A percentile compares a stretch with the other conserved stretches of the same genome.
phyloP scores from a whole-genome alignment of 2,888 invertebrate species.

The Abscondita cerata region DNA sequence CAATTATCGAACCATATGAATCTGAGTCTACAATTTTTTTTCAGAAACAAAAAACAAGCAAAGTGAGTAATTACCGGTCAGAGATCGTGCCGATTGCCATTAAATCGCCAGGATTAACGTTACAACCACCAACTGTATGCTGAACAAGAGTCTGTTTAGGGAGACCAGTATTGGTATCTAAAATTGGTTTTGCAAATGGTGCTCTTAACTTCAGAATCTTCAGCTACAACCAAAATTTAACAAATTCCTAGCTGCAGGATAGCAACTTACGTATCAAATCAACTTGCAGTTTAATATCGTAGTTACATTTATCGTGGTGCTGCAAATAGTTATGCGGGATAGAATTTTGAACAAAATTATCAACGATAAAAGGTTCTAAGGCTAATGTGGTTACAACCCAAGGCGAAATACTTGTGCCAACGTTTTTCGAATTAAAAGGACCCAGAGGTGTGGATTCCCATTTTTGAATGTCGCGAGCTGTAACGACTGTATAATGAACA shows the following conservation, averaged over 20 bases:
- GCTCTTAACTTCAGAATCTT: conserved; percentile 65
- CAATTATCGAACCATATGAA: conserved; percentile 93
- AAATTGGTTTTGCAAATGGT: conserved; percentile 88
- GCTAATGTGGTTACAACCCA: conserved; percentile 98
- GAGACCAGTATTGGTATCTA: conserved; percentile 95
- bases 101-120: conserved; percentile 91
- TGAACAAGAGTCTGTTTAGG: conserved; percentile 96
- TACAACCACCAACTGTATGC: conserved; percentile 93
- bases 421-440: conserved; percentile 95
- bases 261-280: conserved; percentile 76
- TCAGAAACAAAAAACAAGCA: neutral
- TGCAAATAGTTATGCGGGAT: conserved; percentile 86
- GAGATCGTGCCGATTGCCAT: conserved; percentile 96
- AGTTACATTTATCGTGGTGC: conserved; percentile 87
- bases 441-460: conserved; percentile 99
- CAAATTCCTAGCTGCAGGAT: neutral
- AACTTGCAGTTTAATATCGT: conserved; percentile 91
- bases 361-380: conserved; percentile 83
- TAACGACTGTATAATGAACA: too few species aligned
- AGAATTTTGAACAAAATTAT: conserved; percentile 86
- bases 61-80: too few species aligned
- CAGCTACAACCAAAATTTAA: conserved; percentile 58
- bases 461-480: conserved; percentile 99
- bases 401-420: conserved; percentile 95
- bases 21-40: conserved; percentile 72